phyloP scores from a whole-genome alignment of 2,888 invertebrate genomes.

The Clanis bilineata region DNA sequence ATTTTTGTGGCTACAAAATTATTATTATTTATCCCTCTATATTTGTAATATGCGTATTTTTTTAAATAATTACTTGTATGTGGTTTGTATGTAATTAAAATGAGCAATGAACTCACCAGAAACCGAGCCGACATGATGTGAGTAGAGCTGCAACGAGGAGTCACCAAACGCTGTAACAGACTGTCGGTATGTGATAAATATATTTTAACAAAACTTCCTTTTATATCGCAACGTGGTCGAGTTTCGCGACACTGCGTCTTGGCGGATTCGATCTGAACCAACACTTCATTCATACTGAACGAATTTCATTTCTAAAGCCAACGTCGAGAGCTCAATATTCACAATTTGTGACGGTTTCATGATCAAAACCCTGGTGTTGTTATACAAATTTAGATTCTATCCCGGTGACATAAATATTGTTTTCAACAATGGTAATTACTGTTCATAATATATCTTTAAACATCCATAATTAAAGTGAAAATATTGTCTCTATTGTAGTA shows the following conservation, averaged over 20 bases:
- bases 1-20: background rate
- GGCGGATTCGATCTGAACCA: slow-evolving; percentile 48
- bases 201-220: slow-evolving; percentile 79
- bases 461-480: slow-evolving; percentile 44
- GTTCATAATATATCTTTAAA: background rate
- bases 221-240: slow-evolving; percentile 79
- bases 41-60: background rate
- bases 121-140: slow-evolving; percentile 73
- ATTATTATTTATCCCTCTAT: background rate
- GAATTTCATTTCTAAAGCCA: slow-evolving; percentile 39
- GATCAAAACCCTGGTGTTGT: background rate
- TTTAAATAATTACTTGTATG: background rate
- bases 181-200: slow-evolving; percentile 75
- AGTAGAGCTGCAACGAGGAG: slow-evolving; percentile 41
- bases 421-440: background rate
- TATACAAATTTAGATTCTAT: background rate
- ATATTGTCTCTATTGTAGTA: slow-evolving; percentile 38
- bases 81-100: background rate
- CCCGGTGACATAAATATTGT: background rate
- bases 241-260: slow-evolving; percentile 78
- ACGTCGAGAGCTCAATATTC: slow-evolving; percentile 33
- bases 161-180: slow-evolving; percentile 64
- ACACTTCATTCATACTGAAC: slow-evolving; percentile 21
- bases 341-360: background rate
- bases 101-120: slow-evolving; percentile 69